Base-by-base conservation (phyloP, 2,113 vertebrate genomes). In the Lepus americanus region DNA sequence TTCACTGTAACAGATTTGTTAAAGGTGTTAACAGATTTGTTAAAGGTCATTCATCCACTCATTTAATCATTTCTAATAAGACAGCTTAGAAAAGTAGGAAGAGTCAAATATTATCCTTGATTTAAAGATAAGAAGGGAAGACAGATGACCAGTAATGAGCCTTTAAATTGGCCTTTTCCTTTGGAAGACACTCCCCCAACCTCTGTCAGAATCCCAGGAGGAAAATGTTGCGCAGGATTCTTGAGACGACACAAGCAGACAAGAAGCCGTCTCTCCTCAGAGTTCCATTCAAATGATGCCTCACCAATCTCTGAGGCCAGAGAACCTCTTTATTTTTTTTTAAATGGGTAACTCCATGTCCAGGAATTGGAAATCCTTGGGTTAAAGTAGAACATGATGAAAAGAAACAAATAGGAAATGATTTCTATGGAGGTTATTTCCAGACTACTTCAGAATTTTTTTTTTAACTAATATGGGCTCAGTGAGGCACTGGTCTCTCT, bases 351-450 rank as follows among this genome's bases (percentile, higher is more conserved):
- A 78, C 23, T 87, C 59, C 36, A 67, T 72, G 59, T 61, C 31
- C 20, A 66, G 14, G 49, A 31, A 61, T 72, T 95, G 19, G 92
- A 96, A 83, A 89, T 70, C 2, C 36, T 61, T 86, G 31, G 20
- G 49, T 79, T 63, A 93, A 91, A 63, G 36, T 44, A 89, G 14
- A 51, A 23, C 55, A 73, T 27, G 63, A 74, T 63, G 5, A 74
- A 93, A 96, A 84, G 36, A 73, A 88, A 70, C 31, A 88, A 88
- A 72, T 27, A 87, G 13, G 25, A 86, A 93, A 96, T 91, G 61
- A 90, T 44, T 23, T 23, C 55, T 80, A 9, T 77, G 10, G 49
- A 91, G 27, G 36, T 81, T 72, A 87, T 73, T 84, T 90, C 59
- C 44, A 31, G 94, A 55, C 86, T 64, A 87, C 20, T 69, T 95